Evolutionary conservation across 1,140 invertebrate species (phyloP), one percentile per base, ranked within the genome.

Genomic region (Chrysopa pallens): DNA sequence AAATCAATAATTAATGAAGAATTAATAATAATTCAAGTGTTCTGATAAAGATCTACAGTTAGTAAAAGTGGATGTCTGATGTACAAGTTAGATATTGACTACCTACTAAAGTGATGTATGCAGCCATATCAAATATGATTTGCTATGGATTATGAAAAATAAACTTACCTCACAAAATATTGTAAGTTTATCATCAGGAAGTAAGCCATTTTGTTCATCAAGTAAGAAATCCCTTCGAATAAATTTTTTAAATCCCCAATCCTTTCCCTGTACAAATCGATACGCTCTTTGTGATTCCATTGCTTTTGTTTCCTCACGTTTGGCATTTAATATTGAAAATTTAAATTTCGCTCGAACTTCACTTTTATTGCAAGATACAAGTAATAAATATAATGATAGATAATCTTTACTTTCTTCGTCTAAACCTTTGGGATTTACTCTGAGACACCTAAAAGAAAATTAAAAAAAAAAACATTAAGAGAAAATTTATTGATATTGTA

Each of bases 361-460:
- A 56, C 85, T 92, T 78, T 98, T 98, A 70, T 97, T 97, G 75
- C 93, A 98, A 48, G 91, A 93, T 56, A 98, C 93, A 68, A 98
- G 80, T 57, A 98, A 76, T 61, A 98, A 76, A 73, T 98, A 98
- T 54, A 98, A 74, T 43, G 92, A 97, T 57, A 98, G 74, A 68
- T 98, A 98, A 73, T 98, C 95, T 78, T 98, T 98, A 68, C 91
- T 96, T 73, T 98, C 95, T 71, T 98, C 94, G 66, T 98, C 94
- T 55, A 98, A 73, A 55, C 95, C 95, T 76, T 98, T 98, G 43
- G 95, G 94, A 74, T 98, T 98, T 35, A 98, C 93, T 60, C 95
- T 77, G 59, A 98, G 76, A 80, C 93, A 97, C 85, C 84, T 88
- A 57, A 29, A 65, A 62, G 17, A 45, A 55, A 53, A 55, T 49